phyloP scores from a whole-genome alignment of 1,140 invertebrate species.

The Lycorma delicatula region DNA sequence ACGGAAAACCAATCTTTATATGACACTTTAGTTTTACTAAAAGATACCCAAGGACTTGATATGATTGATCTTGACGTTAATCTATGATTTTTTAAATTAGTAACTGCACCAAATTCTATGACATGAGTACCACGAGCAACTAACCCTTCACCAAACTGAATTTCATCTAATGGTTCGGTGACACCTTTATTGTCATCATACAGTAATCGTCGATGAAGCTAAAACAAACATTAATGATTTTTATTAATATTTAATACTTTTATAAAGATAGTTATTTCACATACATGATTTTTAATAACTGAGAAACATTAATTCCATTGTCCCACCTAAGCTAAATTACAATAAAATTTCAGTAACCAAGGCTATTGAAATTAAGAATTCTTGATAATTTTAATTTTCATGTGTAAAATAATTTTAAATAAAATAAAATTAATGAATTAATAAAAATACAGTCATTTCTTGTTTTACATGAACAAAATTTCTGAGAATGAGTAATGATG shows the following conservation, averaged over 20 bases:
- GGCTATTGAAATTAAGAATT: too few relatives aligned
- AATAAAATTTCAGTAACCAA: too few relatives aligned
- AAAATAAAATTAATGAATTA: too few relatives aligned
- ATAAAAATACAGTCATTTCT: too few relatives aligned
- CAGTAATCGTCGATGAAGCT: conserved; percentile 36
- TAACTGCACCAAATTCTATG: conserved; percentile 34
- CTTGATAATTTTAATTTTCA: too few relatives aligned
- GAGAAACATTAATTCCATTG: too few relatives aligned
- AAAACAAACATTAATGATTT: too few relatives aligned
- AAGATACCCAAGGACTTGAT: not conserved
- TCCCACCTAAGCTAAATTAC: too few relatives aligned
- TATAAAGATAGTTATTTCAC: not conserved
- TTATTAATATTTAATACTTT: not conserved
- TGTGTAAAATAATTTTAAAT: too few relatives aligned
- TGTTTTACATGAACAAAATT: too few relatives aligned
- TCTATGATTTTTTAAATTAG: not conserved
- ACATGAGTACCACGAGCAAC: conserved; percentile 27
- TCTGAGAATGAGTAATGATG: too few relatives aligned
- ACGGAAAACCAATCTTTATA: not conserved
- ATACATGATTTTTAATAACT: too few relatives aligned
- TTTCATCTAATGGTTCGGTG: conserved; percentile 51
- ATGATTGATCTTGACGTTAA: not conserved
- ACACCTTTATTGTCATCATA: conserved; percentile 52
- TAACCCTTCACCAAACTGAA: conserved; percentile 32
- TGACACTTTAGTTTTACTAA: not conserved